phyloP scores from a whole-genome alignment of 1,140 invertebrate species.

The Drosophila sp. region DNA sequence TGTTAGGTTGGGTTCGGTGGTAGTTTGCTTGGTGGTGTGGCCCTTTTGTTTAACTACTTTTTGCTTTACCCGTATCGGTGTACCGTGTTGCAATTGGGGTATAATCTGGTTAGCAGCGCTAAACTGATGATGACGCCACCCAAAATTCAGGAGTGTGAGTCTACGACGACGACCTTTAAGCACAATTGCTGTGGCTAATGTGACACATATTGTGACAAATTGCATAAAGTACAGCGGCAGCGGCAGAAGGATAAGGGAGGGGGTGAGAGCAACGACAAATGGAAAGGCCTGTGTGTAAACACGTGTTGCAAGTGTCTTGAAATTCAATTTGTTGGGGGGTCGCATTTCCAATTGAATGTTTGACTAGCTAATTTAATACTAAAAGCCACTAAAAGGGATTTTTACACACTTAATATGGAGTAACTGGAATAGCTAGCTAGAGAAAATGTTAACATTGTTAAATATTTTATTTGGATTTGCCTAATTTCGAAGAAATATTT shows the following conservation, averaged over 20 bases:
- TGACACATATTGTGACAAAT: constrained; percentile 84
- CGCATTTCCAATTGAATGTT: constrained; percentile 14
- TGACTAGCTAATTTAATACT: constrained; percentile 2
- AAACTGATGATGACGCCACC: constrained; percentile 42
- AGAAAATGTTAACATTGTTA: too few species aligned
- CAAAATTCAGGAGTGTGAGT: constrained; percentile 16
- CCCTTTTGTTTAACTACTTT: constrained; percentile 62
- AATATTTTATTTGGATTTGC: too few species aligned
- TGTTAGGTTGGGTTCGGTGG: constrained; percentile 15
- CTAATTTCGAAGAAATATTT: too few species aligned
- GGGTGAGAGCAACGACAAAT: constrained; percentile 32
- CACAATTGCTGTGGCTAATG: constrained; percentile 83
- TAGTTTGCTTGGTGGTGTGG: constrained; percentile 8
- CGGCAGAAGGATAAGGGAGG: neutral
- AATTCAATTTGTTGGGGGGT: constrained; percentile 43
- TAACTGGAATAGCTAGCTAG: too few species aligned
- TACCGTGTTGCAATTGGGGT: constrained; percentile 66
- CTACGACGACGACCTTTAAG: constrained; percentile 57
- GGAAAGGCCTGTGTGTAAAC: constrained; percentile 50
- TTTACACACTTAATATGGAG: too few species aligned
- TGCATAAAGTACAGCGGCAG: constrained; percentile 53
- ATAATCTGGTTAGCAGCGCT: constrained; percentile 75
- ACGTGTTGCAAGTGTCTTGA: constrained; percentile 55
- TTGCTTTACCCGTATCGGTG: constrained; percentile 48
- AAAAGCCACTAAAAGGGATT: neutral